Evolutionary conservation across 2,888 invertebrate species (phyloP).

Genomic region (Octonoba sinensis): DNA sequence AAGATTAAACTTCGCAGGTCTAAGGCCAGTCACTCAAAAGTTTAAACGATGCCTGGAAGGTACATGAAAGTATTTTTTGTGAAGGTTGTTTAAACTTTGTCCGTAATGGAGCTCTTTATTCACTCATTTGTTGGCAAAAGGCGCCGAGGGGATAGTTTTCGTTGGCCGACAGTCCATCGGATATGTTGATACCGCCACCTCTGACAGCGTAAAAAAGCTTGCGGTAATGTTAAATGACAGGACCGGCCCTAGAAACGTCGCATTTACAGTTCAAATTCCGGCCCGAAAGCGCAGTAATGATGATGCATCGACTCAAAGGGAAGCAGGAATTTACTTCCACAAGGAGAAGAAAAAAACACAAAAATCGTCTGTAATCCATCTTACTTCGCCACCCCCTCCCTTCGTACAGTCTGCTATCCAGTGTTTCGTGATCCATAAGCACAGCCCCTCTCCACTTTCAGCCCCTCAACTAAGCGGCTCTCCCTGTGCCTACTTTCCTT

Average conservation of each 20-base stretch:
- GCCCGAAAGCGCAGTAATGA: constrained; percentile 61
- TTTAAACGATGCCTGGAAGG: too few species aligned
- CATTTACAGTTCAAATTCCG: constrained; percentile 65
- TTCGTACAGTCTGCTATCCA: constrained; percentile 40
- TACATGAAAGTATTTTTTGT: too few species aligned
- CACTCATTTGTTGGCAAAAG: constrained; percentile 14
- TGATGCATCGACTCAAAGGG: constrained; percentile 63
- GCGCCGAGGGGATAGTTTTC: constrained; percentile 13
- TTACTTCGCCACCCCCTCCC: constrained; percentile 40
- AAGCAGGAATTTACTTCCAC: constrained; percentile 59
- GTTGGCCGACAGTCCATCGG: constrained; percentile 35
- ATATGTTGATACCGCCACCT: constrained; percentile 48
- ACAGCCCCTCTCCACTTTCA: constrained; percentile 20
- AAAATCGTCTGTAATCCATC: constrained; percentile 60
- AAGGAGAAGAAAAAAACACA: constrained; percentile 21
- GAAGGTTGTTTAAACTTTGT: too few species aligned
- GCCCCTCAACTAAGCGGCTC: neutral
- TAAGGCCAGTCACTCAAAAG: too few species aligned
- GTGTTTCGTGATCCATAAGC: constrained; percentile 57
- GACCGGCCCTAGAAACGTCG: constrained; percentile 54
- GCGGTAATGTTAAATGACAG: constrained; percentile 64
- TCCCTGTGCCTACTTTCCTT: neutral
- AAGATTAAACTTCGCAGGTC: too few species aligned
- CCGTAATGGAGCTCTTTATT: too few species aligned
- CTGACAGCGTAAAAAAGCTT: constrained; percentile 24